Percentiles rank a stretch among this genome's conserved stretches.
phyloP scores from a whole-genome alignment of 2,888 invertebrate species.

The Caenorhabditis macrosperma region DNA sequence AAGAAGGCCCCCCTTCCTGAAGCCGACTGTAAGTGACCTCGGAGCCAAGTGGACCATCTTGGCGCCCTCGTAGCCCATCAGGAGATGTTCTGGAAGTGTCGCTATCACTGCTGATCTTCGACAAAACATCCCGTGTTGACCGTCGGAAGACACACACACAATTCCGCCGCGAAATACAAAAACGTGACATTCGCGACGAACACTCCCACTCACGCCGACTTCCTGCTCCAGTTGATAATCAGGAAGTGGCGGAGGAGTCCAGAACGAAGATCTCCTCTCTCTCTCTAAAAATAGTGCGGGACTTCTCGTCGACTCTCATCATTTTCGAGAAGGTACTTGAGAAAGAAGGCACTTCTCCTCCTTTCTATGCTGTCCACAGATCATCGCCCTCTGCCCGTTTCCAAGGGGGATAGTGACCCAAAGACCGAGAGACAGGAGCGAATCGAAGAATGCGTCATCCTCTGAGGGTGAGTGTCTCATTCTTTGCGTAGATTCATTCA shows the following conservation, averaged over 20 bases:
- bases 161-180: too few relatives aligned
- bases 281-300: not conserved
- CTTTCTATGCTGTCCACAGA: not conserved
- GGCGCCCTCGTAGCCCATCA: too few relatives aligned
- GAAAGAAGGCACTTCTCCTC: not conserved
- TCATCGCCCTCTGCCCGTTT: not conserved
- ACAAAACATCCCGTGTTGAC: too few relatives aligned
- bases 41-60: too few relatives aligned
- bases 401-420: conserved; percentile 28
- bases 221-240: not conserved
- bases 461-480: not conserved
- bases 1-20: too few relatives aligned
- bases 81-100: too few relatives aligned
- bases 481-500: conserved; percentile 23
- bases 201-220: not conserved
- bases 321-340: not conserved
- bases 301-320: not conserved
- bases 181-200: not conserved
- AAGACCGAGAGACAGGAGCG: too few relatives aligned
- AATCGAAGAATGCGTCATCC: conserved; percentile 12
- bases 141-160: too few relatives aligned
- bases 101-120: too few relatives aligned
- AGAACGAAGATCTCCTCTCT: not conserved
- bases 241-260: too few relatives aligned
- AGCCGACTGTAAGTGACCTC: too few relatives aligned